Evolutionary conservation across 2,888 invertebrate genomes (phyloP).

Genomic region (Gymnosoma rotundatum): DNA sequence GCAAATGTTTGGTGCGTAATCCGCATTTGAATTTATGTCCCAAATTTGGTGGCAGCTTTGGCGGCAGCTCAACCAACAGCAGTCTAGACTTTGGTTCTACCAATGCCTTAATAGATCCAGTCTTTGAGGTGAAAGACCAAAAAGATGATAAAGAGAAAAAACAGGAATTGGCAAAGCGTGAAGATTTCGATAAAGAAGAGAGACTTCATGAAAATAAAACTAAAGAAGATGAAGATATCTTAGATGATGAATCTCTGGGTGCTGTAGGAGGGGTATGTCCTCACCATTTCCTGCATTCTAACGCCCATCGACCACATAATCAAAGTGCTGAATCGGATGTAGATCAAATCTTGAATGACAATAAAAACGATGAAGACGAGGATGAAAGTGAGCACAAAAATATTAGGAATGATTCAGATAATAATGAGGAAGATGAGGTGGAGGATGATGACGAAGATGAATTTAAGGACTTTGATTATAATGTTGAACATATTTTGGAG

Average conservation of each 20-base stretch:
- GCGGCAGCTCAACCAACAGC: slow-evolving; percentile 77
- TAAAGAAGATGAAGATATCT: slow-evolving; percentile 23
- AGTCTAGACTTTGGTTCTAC: slow-evolving; percentile 80
- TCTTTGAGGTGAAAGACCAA: slow-evolving; percentile 93
- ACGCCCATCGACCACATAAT: slow-evolving; percentile 72
- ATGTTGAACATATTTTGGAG: slow-evolving; percentile 78
- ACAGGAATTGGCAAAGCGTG: slow-evolving; percentile 23
- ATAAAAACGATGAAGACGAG: slow-evolving; percentile 60
- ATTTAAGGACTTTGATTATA: slow-evolving; percentile 79
- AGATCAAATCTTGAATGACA: slow-evolving; percentile 76
- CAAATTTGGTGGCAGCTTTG: slow-evolving; percentile 80
- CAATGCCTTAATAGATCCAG: slow-evolving; percentile 78
- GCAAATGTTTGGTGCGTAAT: slow-evolving; percentile 87
- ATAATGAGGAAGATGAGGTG: slow-evolving; percentile 70
- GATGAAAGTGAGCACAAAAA: slow-evolving; percentile 34
- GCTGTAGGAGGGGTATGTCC: slow-evolving; percentile 74
- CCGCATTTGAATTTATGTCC: slow-evolving; percentile 88
- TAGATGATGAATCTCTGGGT: slow-evolving; percentile 73
- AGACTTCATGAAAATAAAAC: slow-evolving; percentile 81
- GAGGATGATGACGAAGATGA: slow-evolving; percentile 71
- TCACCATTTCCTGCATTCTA: slow-evolving; percentile 75
- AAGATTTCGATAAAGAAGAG: slow-evolving; percentile 15
- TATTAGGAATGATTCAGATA: slow-evolving; percentile 39
- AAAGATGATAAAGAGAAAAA: slow-evolving; percentile 87
- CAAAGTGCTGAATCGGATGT: slow-evolving; percentile 78